phyloP scores from a whole-genome alignment of 2,888 invertebrate genomes.

The Ditula angustiorana region DNA sequence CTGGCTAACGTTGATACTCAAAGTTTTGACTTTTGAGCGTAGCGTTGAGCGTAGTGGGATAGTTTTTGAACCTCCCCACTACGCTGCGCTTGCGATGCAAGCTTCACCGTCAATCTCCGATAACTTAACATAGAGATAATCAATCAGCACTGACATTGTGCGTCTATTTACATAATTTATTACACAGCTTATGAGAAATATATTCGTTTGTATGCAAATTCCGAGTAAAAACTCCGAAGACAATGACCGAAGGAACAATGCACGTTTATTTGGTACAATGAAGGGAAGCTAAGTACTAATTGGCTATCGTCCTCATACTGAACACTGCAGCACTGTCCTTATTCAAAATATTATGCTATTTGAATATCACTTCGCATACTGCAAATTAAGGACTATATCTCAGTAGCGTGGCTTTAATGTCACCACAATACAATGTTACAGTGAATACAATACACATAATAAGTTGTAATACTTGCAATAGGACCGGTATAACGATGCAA shows the following conservation, averaged over 20 bases:
- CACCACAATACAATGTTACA: no score
- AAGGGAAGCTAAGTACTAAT: constrained; percentile 57
- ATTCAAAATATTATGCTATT: neutral
- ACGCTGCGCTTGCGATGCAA: no score
- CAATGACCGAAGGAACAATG: constrained; percentile 75
- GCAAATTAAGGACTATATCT: neutral
- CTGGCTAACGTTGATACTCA: no score
- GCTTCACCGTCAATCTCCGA: neutral
- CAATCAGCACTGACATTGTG: constrained; percentile 38
- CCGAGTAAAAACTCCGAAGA: constrained; percentile 60
- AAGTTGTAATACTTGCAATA: no score
- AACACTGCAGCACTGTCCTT: neutral
- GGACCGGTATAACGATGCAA: no score
- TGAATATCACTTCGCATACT: neutral
- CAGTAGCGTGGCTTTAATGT: neutral
- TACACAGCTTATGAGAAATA: constrained; percentile 52
- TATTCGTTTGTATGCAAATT: constrained; percentile 72
- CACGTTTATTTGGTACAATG: constrained; percentile 61
- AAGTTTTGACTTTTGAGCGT: no score
- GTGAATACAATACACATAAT: no score
- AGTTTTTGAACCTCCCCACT: no score
- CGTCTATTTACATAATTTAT: constrained; percentile 54
- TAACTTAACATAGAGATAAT: constrained; percentile 25
- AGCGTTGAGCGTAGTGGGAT: no score
- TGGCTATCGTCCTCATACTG: constrained; percentile 15